phyloP scores from a whole-genome alignment of 2,797 vertebrate genomes.

The Dendrocincla fuliginosa region DNA sequence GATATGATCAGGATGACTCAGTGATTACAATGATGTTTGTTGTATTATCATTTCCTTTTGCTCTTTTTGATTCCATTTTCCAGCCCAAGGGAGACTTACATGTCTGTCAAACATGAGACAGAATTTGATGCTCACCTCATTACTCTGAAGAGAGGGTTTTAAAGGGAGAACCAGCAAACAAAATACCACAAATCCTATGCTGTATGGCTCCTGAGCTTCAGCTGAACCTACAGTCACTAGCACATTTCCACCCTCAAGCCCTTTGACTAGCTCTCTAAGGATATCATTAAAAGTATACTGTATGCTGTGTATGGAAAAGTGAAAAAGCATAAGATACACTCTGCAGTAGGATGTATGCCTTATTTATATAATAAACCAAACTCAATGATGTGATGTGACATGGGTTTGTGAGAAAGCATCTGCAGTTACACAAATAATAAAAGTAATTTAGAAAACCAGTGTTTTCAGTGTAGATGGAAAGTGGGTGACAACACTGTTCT shows the following conservation, averaged over 20 bases:
- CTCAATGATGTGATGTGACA: constrained; percentile 3
- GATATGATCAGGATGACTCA: background rate
- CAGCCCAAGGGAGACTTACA: background rate
- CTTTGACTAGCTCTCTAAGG: constrained; percentile 60
- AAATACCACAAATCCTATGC: constrained; percentile 9
- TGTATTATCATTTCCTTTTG: background rate
- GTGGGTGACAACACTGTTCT: background rate
- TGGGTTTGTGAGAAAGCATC: background rate
- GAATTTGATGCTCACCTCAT: background rate
- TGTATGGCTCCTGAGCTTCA: background rate
- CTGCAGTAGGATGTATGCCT: background rate
- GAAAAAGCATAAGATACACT: background rate
- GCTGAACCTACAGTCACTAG: background rate
- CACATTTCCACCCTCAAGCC: background rate
- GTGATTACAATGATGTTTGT: background rate
- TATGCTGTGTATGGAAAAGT: background rate
- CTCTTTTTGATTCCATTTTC: background rate
- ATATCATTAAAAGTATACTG: constrained; percentile 60
- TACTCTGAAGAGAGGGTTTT: constrained; percentile 17
- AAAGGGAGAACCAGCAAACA: background rate
- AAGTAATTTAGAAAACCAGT: background rate
- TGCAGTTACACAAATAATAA: background rate
- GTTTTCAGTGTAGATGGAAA: background rate
- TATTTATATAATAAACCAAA: constrained; percentile 23
- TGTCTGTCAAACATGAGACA: background rate